Base-by-base conservation (phyloP, 2,888 invertebrate genomes). In the Scrobipalpa costella region DNA sequence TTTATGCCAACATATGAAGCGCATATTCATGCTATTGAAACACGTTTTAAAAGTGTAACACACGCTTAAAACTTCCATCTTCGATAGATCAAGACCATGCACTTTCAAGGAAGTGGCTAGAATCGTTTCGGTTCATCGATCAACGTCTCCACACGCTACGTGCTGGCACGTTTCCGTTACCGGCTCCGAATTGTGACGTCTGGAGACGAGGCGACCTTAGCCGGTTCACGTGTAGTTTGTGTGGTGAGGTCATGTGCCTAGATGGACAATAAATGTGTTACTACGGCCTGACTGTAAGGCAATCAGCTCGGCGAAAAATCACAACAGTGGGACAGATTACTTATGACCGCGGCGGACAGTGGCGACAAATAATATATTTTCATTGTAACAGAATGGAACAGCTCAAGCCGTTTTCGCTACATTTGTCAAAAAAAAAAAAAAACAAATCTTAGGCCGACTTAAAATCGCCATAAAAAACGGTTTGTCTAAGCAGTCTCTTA, bases 81-180 rank as follows among this genome's bases (percentile, higher is more conserved):
- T 9, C 52, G 27, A 27, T 49, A 9, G 49, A 21, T 33, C 19
- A 27, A 55, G 34, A 55, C n/a, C 55, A 34, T 34, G 55, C 33
- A 34, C 17, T 38, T 38, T 17, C 36, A 57, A 59, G 59, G 59
- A 59, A 40, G 59, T 27, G 40, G 57, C 17, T 36, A 58, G 38
- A 58, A 59, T 7, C 34, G 55, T 55, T 55, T 55, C 27, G 55
- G 21, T 44, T 21, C 59, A 59, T 59, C 59, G 59, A 59, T 59
- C 59, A 59, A 59, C 40, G 59, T 59, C 59, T 55, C 7, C 2
- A 15, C 34, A 15, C 27, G 44, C 44, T 59, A 44, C 44, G 44
- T 44, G 59, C 36, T 36, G 19, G 38, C 34, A 7, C 19, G 36
- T 59, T 59, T 59, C 59, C 59, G 59, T 6, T 27, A 19, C 33